A percentile compares a stretch with the other conserved stretches of the same genome.
These are phyloP conservation scores for Callospermophilus lateralis DNA, from an alignment of 2,113 vertebrate species.

Conservation along the genomic window DNA sequence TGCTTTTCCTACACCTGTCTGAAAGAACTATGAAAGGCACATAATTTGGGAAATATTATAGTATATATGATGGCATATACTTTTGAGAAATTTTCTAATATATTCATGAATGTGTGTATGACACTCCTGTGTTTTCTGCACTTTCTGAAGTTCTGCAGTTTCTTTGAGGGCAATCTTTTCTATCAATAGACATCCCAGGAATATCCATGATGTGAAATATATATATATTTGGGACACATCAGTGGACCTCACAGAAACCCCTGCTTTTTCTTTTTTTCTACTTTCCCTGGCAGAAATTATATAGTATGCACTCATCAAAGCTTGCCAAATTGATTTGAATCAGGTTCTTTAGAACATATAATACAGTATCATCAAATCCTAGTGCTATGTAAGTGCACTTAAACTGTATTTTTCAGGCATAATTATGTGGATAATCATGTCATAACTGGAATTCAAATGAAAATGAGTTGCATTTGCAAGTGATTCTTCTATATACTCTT, in stretches of 20 bases:
- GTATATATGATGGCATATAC: neutral
- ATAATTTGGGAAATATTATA: neutral
- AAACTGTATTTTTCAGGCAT: slow-evolving; percentile 25
- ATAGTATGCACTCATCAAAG: neutral
- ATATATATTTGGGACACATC: too few relatives aligned
- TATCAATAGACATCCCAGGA: neutral
- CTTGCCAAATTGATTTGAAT: slow-evolving; percentile 11
- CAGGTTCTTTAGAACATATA: slow-evolving; percentile 20
- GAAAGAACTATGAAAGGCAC: neutral
- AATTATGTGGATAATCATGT: slow-evolving; percentile 51
- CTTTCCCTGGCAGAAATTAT: neutral
- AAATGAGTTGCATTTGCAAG: slow-evolving; percentile 31
- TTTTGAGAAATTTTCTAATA: neutral
- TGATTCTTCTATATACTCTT: neutral
- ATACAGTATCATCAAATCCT: slow-evolving; percentile 24
- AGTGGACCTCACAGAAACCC: neutral
- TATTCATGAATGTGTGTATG: too few relatives aligned
- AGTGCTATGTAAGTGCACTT: neutral
- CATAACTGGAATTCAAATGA: slow-evolving; percentile 50
- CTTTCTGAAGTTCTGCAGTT: neutral
- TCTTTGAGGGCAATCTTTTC: neutral
- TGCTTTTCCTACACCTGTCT: neutral
- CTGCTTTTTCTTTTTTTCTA: neutral
- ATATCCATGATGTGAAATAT: neutral
- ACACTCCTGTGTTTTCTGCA: neutral